Percentiles rank a stretch among this genome's conserved stretches.
Evolutionary conservation across 2,888 invertebrate genomes (phyloP).

Genomic region (Epistrophella euchroma): DNA sequence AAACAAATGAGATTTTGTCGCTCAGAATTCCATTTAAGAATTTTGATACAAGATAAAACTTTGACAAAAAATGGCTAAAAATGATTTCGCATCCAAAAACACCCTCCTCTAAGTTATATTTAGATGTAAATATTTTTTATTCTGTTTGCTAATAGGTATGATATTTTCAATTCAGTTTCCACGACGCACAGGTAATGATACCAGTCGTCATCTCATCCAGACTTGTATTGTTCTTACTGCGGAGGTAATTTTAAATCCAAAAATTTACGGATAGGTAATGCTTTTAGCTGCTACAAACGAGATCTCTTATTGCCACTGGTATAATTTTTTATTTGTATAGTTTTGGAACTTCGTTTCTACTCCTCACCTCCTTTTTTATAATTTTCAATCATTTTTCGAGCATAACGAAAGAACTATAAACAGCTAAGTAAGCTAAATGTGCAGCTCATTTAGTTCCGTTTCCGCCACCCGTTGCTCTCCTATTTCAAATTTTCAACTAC

Average conservation of each 20-base stretch:
- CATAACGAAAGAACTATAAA: constrained; percentile 6
- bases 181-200: constrained; percentile 39
- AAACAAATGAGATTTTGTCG: not conserved
- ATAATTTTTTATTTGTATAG: not conserved
- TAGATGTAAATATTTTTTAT: not conserved
- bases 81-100: not conserved
- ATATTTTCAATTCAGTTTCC: constrained; percentile 52
- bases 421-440: constrained; percentile 59
- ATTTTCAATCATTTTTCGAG: constrained; percentile 60
- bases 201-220: constrained; percentile 36
- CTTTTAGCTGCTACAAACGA: constrained; percentile 43
- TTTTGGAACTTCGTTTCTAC: not conserved
- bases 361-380: not conserved
- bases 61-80: constrained; percentile 66
- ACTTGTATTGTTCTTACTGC: constrained; percentile 8
- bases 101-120: not conserved
- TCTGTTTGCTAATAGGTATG: constrained; percentile 47
- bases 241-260: constrained; percentile 51
- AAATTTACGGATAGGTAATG: constrained; percentile 50
- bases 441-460: constrained; percentile 64
- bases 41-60: constrained; percentile 7
- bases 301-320: constrained; percentile 37
- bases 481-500: constrained; percentile 23
- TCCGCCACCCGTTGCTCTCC: constrained; percentile 1
- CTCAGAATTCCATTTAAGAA: not conserved